Evolutionary conservation across 2,888 invertebrate species (phyloP), one percentile per base, ranked within the genome.

Genomic region (Sipunculus nudus): DNA sequence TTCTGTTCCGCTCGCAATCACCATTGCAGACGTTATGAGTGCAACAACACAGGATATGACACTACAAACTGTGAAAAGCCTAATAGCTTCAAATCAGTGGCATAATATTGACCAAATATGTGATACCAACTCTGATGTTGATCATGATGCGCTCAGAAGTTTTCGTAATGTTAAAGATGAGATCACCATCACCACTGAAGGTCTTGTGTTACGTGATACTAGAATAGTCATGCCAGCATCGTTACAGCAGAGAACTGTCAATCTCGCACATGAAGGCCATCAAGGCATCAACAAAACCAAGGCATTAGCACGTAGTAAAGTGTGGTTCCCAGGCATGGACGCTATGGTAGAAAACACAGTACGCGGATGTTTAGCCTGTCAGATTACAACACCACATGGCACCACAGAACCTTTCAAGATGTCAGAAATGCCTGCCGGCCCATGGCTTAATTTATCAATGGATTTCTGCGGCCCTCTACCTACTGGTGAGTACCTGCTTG

Each of bases 221-320:
- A 31, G 32, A 8, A 29, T 54, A 23, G 58, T 67, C 13, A 29
- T 65, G 26, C 63, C 66, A 21, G 31, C 13, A 38, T 28, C 39
- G 16, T 45, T 67, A 16, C 62, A 65, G 25, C 45, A 53, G 2
- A 29, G 53, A 43, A 61, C 56, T 19, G 52, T 73, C 6, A 32
- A 56, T 19, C 43, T 71, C 6, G 68, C 68, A 0, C 75, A 75
- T 45, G 39, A 46, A 26, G 64, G 71, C 2, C 69, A 73, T 46
- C 65, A 67, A 50, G 70, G 71, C 10, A 61, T 63, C 8, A 54
- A 31, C 23, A 58, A 64, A 21, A 73, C 67, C 10, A 65, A 71
- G 47, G 53, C 56, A n/a, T 54, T 66, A 5, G 40, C 68, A 6
- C 53, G 67, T n/a, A 59, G 59, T 39, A 69, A 69, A 41, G 60